phyloP scores from a whole-genome alignment of 1,140 invertebrate genomes.

The Trichonephila clavipes region DNA sequence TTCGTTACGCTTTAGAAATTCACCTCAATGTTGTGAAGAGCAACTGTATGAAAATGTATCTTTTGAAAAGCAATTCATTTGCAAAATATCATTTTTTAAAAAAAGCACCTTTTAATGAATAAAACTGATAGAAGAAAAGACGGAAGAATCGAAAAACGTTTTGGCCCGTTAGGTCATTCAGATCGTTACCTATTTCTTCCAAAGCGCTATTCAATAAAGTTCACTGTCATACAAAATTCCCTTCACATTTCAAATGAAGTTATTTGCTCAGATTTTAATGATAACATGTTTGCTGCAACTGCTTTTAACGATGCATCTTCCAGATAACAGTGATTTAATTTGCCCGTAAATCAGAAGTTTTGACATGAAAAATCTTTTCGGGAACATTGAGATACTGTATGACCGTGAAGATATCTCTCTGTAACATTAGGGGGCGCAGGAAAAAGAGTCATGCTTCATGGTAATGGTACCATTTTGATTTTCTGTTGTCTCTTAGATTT shows the following conservation, averaged over 20 bases:
- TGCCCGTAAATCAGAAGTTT: neutral
- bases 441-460: constrained; percentile 39
- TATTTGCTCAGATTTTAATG: neutral
- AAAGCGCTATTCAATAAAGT: neutral
- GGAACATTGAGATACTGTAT: neutral
- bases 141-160: neutral
- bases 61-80: no score
- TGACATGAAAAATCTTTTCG: neutral
- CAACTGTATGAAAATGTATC: no score
- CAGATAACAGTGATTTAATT: neutral
- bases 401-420: neutral
- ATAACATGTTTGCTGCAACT: neutral
- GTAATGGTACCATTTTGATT: neutral
- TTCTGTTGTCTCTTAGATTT: neutral
- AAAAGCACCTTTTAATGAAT: no score
- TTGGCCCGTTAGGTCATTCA: neutral
- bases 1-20: no score
- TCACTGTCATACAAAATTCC: neutral
- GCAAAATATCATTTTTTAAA: no score
- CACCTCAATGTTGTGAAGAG: no score
- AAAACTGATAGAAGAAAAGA: neutral
- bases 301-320: neutral
- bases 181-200: constrained; percentile 7
- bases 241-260: neutral
- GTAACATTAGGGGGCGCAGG: neutral